A percentile compares a stretch with the other conserved stretches of the same genome.
phyloP scores from a whole-genome alignment of 2,797 vertebrate species.

The Benthosema pterotum region DNA sequence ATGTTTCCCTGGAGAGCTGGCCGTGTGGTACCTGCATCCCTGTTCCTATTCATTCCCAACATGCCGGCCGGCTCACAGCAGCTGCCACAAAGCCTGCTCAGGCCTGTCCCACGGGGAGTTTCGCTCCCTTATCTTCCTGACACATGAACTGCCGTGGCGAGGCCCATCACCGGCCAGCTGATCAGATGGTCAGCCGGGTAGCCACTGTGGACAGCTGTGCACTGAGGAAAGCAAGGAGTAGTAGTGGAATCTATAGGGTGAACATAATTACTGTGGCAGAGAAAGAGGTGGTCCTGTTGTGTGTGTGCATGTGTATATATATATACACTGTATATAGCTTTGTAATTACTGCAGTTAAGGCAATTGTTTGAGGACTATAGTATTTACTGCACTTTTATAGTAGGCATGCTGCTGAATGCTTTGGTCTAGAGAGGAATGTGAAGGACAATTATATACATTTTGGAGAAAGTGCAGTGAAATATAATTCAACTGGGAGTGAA shows the following conservation, averaged over 20 bases:
- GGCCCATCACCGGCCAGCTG: slow-evolving; percentile 24
- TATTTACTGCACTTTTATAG: no score
- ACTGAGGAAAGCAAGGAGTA: slow-evolving; percentile 20
- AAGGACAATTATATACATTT: neutral
- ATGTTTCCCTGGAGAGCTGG: slow-evolving; percentile 70
- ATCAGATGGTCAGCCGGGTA: slow-evolving; percentile 20
- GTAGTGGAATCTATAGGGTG: slow-evolving; percentile 12
- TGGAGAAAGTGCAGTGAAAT: no score
- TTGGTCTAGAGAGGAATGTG: no score
- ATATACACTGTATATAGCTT: no score
- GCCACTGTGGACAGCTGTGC: slow-evolving; percentile 34
- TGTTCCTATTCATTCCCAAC: slow-evolving; percentile 74
- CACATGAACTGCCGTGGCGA: slow-evolving; percentile 52
- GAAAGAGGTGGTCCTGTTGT: neutral
- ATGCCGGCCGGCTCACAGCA: slow-evolving; percentile 69
- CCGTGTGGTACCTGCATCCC: slow-evolving; percentile 3
- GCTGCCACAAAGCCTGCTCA: slow-evolving; percentile 65
- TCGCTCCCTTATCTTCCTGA: slow-evolving; percentile 57
- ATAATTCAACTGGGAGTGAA: neutral
- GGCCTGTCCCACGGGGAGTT: slow-evolving; percentile 61
- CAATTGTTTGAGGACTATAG: no score
- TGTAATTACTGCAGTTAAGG: no score
- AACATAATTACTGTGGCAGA: no score
- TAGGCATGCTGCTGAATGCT: no score
- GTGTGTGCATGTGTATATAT: no score